Conservation (phyloP, 2,888 invertebrate genomes). For the Pachydiplax longipennis region DNA sequence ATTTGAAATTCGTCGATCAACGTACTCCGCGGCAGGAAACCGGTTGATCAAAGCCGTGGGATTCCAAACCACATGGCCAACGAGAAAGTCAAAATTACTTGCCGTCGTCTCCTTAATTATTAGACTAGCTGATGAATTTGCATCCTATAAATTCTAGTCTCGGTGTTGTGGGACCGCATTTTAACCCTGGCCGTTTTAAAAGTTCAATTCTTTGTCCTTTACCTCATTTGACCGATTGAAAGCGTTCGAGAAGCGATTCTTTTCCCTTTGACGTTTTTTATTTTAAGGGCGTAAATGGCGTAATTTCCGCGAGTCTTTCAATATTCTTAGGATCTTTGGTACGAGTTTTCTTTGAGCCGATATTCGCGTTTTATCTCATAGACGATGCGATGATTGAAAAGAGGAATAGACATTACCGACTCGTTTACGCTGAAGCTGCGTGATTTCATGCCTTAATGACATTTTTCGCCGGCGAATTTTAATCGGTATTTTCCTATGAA, state of each 20-base stretch:
- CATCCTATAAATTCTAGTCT: neutral
- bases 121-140: neutral
- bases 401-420: neutral
- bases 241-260: neutral
- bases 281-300: neutral
- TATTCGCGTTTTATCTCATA: neutral
- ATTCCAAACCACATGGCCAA: too few relatives aligned
- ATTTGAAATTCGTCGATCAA: too few relatives aligned
- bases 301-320: neutral
- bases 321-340: neutral
- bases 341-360: neutral
- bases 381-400: neutral
- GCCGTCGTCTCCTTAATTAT: neutral
- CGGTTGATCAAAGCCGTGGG: too few relatives aligned
- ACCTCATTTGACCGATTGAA: neutral
- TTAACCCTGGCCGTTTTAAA: neutral
- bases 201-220: too few relatives aligned
- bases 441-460: neutral
- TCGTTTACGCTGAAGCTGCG: neutral
- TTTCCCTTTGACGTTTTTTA: neutral
- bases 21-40: too few relatives aligned
- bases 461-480: neutral
- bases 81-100: too few relatives aligned
- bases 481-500: neutral
- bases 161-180: conserved; percentile 3